Evolutionary conservation across 2,888 invertebrate genomes (phyloP).

Genomic region (Noctua fimbriata): DNA sequence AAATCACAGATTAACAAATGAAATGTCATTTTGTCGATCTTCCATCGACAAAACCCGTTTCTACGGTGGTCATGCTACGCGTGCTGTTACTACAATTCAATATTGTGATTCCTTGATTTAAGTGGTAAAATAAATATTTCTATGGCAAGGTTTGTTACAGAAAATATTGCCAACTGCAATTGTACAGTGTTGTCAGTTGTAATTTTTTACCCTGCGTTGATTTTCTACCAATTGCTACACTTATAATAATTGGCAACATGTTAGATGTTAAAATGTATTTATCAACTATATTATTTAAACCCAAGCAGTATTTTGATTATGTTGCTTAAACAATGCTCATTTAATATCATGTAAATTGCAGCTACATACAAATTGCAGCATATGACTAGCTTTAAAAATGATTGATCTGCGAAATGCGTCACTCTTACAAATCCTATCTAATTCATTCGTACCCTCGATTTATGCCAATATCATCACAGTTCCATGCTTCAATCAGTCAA

Average conservation of each 20-base stretch:
- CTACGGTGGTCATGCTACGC: no score
- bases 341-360: constrained; percentile 50
- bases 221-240: constrained; percentile 27
- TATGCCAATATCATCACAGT: constrained; percentile 64
- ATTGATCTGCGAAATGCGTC: constrained; percentile 59
- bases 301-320: constrained; percentile 33
- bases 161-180: constrained; percentile 23
- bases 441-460: constrained; percentile 50
- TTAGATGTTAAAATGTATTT: constrained; percentile 27
- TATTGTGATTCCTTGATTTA: constrained; percentile 4
- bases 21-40: no score
- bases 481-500: constrained; percentile 59
- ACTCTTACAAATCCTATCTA: constrained; percentile 59
- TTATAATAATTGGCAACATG: constrained; percentile 51
- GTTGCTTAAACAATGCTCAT: constrained; percentile 43
- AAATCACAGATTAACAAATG: no score
- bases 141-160: constrained; percentile 16
- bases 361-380: constrained; percentile 65
- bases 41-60: no score
- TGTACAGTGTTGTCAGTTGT: constrained; percentile 32
- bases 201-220: constrained; percentile 33
- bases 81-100: constrained; percentile 7
- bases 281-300: constrained; percentile 36
- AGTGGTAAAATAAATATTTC: not conserved
- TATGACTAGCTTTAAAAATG: constrained; percentile 81